A percentile compares a stretch with the other conserved stretches of the same genome.
Evolutionary conservation across 1,140 invertebrate genomes (phyloP).

Genomic region (Drosophila bifasciata): DNA sequence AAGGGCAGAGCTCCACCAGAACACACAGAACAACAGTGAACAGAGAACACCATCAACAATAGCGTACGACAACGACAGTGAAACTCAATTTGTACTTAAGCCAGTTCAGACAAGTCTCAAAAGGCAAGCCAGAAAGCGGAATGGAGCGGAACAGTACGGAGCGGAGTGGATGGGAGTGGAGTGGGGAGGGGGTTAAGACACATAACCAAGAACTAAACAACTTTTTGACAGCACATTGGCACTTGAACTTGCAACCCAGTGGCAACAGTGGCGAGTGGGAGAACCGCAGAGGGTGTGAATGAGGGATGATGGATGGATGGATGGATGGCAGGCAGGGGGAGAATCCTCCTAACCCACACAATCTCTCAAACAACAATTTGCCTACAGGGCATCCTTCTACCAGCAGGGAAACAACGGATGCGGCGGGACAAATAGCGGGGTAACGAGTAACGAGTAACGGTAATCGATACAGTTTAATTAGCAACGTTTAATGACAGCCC

Average conservation of each 20-base stretch:
- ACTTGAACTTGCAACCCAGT: constrained; percentile 56
- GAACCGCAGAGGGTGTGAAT: not conserved
- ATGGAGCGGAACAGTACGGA: not conserved
- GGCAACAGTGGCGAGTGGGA: not conserved
- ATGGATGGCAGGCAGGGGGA: too few relatives aligned
- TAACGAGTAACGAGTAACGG: constrained; percentile 24
- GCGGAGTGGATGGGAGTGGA: too few relatives aligned
- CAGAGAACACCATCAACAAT: constrained; percentile 10
- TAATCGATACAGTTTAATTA: constrained; percentile 30
- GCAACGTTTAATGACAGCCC: not conserved
- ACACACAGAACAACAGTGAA: constrained; percentile 11
- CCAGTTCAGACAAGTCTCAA: constrained; percentile 55
- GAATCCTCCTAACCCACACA: not conserved
- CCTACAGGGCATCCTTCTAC: constrained; percentile 4
- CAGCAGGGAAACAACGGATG: not conserved
- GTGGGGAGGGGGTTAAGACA: constrained; percentile 21
- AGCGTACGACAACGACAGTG: constrained; percentile 39
- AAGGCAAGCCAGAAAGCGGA: constrained; percentile 9
- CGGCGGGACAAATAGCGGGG: constrained; percentile 11
- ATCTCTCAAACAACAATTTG: constrained; percentile 13
- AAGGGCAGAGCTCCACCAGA: constrained; percentile 10
- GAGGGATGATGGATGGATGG: too few relatives aligned
- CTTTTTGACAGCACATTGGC: constrained; percentile 73
- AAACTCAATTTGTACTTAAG: constrained; percentile 71
- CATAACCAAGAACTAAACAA: constrained; percentile 56